Base-by-base conservation (phyloP, 2,888 invertebrate genomes). In the Drosophila pegasa region DNA sequence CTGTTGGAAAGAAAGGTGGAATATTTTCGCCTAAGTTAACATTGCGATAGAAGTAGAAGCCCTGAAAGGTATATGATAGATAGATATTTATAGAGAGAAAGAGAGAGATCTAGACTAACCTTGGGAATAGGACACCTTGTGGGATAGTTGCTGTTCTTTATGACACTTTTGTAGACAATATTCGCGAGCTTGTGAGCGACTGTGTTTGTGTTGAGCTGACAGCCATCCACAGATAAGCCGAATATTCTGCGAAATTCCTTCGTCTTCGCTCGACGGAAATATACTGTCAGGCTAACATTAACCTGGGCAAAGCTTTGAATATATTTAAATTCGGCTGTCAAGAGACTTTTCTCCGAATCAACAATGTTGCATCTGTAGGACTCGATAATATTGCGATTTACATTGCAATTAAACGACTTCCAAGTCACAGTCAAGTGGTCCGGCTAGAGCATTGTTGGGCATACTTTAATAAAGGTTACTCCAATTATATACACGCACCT, bases 1-100 rank as follows among this genome's bases (percentile, higher is more conserved):
- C 41, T 18, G 55, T 63, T 6, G 80, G 82, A 14, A 82, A 31
- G 48, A 76, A 79, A 0, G 35, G 31, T 0, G 80, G 80, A 16
- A 82, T 20, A 41, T 73, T 52, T 14, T 71, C 71, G 6, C 35
- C 61, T 7, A 79, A 38, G 22, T 58, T 71, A n/a, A 80, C 64
- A 9, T 74, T 71, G 1, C 67, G 67, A 40, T 63, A 71, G 2
- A 45, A 52, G 48, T 71, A 74, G 0, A 68, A 25, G 8, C 83
- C 84, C 80, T 80, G 27, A 45, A 63, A 62, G 6, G 0, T 41
- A 6, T 3, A 14, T 12, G 3, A 40, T 4, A 14, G n/a, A n/a
- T n/a, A 35, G 35, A n/a, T 3, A 22, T 18, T 10, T 27, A 0
- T 16, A 2, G 12, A 10, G 18, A 6, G 31, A 25, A 5, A 4